Base-by-base conservation (phyloP, 1,140 invertebrate species). In the Spodoptera frugiperda region DNA sequence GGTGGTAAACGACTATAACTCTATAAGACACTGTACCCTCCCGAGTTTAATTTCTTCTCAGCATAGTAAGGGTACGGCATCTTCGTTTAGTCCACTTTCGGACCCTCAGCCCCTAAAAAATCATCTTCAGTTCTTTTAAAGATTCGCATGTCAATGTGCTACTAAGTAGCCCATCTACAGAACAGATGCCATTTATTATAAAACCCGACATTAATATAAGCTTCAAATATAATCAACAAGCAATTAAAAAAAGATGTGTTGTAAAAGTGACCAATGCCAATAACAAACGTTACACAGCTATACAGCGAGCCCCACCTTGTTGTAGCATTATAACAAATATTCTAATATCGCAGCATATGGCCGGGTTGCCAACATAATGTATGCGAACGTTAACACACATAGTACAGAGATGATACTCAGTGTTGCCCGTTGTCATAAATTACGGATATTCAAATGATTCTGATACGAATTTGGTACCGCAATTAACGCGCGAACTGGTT, bases 381-480 rank as follows among this genome's bases (percentile, higher is more conserved):
- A 86, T 87, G 85, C 85, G 82, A 80, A 88, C 86, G 87, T 91
- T 91, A 92, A 88, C 90, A 91, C 86, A 83, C 81, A 90, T 88
- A 88, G 83, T 78, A 51, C 48, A n/a, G 85, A 89, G 89, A 91
- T 87, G 89, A 89, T 89, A 87, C 86, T 81, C 77, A 83, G 71
- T 39, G 33, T 61, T 83, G 82, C 82, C 88, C 85, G 84, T 82
- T 84, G 87, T 81, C 88, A 90, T 93, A 91, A 93, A 93, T 93
- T 88, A 91, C 87, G 79, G 85, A 88, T 91, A 93, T 93, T 90
- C 90, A 91, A 92, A 93, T 92, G 78, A 81, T 86, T 88, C 86
- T 85, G 91, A 91, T 93, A 92, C 91, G 84, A 87, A 93, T 91
- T 92, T 87, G 88, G 91, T 91, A 91, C 88, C 87, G 91, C 89